Evolutionary conservation across 2,888 invertebrate genomes (phyloP).

Genomic region (Oligia latruncula): DNA sequence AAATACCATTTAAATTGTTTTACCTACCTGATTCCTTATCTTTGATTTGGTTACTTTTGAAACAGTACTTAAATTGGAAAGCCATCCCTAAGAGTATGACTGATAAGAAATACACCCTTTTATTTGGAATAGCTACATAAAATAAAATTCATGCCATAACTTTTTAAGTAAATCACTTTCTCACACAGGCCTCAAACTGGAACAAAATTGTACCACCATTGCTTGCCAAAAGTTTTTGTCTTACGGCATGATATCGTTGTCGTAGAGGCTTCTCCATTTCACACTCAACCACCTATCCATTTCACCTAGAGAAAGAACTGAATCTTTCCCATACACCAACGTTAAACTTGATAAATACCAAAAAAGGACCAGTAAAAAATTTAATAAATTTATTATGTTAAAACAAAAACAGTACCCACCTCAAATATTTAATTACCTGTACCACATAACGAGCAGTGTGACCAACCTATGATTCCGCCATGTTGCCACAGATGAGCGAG

Average conservation of each 20-base stretch:
- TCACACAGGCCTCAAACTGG: neutral
- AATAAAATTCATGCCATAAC: neutral
- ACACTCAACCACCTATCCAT: neutral
- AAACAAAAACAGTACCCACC: conserved; percentile 18
- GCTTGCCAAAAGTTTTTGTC: neutral
- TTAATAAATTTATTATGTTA: neutral
- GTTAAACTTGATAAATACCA: neutral
- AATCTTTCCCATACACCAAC: neutral
- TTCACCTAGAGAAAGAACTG: neutral
- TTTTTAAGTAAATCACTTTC: neutral
- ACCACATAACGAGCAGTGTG: conserved; percentile 68
- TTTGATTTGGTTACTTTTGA: neutral
- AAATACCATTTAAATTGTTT: neutral
- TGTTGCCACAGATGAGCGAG: conserved; percentile 88
- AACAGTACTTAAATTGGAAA: too few relatives aligned
- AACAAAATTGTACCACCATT: too few relatives aligned
- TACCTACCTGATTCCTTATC: neutral
- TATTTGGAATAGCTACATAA: neutral
- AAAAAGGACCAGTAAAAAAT: neutral
- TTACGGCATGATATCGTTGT: neutral
- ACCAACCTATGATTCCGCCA: conserved; percentile 85
- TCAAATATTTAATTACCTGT: conserved; percentile 56
- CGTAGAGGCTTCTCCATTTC: too few relatives aligned
- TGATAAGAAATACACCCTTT: neutral
- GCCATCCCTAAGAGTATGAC: too few relatives aligned